Conservation (phyloP, 2,113 vertebrate species). For the Dascyllus trimaculatus region DNA sequence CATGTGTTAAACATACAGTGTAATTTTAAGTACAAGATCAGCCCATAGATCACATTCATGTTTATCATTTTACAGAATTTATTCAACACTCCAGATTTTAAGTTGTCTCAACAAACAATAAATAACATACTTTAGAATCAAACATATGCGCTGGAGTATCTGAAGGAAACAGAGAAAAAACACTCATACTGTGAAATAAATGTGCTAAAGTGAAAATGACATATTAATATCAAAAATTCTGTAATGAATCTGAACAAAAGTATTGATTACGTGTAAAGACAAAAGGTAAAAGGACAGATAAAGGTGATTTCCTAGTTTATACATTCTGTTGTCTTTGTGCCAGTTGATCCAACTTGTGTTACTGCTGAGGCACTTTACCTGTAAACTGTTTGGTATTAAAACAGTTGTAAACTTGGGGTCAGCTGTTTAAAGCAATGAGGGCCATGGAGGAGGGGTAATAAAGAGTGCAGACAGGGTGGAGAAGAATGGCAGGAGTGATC, state of each 20-base stretch:
- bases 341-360: constrained; percentile 9
- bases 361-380: constrained; percentile 10
- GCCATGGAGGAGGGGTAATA: too few relatives aligned
- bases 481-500: too few relatives aligned
- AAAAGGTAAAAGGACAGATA: constrained; percentile 2
- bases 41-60: neutral
- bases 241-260: constrained; percentile 9
- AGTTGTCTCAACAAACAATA: constrained; percentile 41
- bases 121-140: constrained; percentile 53
- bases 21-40: neutral
- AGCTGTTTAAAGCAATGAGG: too few relatives aligned
- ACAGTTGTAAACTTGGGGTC: too few relatives aligned
- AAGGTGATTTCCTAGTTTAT: neutral
- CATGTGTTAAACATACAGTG: neutral
- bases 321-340: neutral
- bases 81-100: constrained; percentile 28
- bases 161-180: constrained; percentile 26
- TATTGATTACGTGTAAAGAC: constrained; percentile 7
- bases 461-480: too few relatives aligned
- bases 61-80: constrained; percentile 32
- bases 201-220: constrained; percentile 10
- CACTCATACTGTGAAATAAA: constrained; percentile 13
- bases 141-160: constrained; percentile 22
- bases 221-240: constrained; percentile 15
- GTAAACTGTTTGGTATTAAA: neutral